Base-by-base conservation (phyloP, 2,888 invertebrate genomes). In the Tenthredo mesomela region DNA sequence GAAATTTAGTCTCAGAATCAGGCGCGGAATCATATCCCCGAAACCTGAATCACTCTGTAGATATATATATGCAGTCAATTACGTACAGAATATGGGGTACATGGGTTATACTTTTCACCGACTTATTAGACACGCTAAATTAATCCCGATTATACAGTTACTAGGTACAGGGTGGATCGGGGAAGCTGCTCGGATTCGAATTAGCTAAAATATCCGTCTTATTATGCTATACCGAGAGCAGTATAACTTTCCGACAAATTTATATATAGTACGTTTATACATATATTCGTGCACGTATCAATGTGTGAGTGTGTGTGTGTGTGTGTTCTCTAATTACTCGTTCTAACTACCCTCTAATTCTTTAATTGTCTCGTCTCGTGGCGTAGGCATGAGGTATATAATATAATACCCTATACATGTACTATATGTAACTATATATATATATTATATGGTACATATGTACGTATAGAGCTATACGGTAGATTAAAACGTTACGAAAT, bases 301-400 rank as follows among this genome's bases (percentile, higher is more conserved):
- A 29, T 29, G 2, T 29, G 12, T 9, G 12, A n/a, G n/a, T 29
- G 33, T 70, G 9, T 33, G 29, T 15, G 21, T 40, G 10, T 5
- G 43, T 21, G n/a, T 18, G 73, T 40, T 21, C 25, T 73, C 18
- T 73, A 73, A 73, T 47, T 73, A 73, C 73, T 21, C 73, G 43
- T 91, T 90, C 90, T 92, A 93, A 93, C 92, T 91, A 90, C 90
- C 89, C 89, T 89, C 91, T 92, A 93, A 93, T 93, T 91, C 90
- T 92, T 92, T 91, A 91, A 92, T 91, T 88, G 90, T 54, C n/a
- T 54, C 88, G 9, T 77, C 29, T 33, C 54, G 25, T 75, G 75
- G 29, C 1, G 25, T 12, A 47, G 47, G 15, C 2, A 3, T 29
- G 47, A 47, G 7, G n/a, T 54, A n/a, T 54, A 54, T n/a, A 54